phyloP scores from a whole-genome alignment of 64 coral and sea anemone species.

The Platygyra sinensis region DNA sequence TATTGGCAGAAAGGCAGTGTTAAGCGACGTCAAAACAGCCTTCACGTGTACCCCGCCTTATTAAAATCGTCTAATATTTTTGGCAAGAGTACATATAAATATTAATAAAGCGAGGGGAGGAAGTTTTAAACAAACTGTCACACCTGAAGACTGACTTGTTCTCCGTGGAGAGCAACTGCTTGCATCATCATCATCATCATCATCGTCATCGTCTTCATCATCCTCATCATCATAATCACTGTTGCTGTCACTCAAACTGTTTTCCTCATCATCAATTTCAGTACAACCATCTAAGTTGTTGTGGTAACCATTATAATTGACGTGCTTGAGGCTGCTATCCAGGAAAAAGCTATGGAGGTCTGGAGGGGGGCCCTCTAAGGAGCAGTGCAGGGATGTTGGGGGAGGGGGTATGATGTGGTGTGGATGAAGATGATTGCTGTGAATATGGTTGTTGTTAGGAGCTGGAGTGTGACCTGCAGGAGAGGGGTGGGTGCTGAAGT shows the following conservation, averaged over 20 bases:
- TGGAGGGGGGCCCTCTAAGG: constrained; percentile 38
- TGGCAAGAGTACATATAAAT: neutral
- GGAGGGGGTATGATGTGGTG: constrained; percentile 17
- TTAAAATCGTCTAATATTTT: neutral
- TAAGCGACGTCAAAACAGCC: too few relatives aligned
- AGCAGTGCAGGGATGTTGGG: constrained; percentile 26
- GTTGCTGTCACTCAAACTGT: constrained; percentile 68
- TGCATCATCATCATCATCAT: constrained; percentile 4
- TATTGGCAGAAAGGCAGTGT: too few relatives aligned
- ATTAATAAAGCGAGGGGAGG: neutral
- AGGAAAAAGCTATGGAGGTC: constrained; percentile 61
- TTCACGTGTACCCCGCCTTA: too few relatives aligned
- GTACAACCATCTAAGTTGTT: constrained; percentile 54
- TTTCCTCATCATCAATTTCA: constrained; percentile 65
- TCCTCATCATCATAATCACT: constrained; percentile 60
- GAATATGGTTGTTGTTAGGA: constrained; percentile 49
- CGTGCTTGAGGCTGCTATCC: constrained; percentile 45
- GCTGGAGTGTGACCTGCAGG: constrained; percentile 48
- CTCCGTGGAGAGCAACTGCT: constrained; percentile 60
- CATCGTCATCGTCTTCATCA: constrained; percentile 23
- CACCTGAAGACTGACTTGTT: constrained; percentile 12
- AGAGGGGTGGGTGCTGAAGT: constrained; percentile 41
- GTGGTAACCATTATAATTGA: constrained; percentile 62
- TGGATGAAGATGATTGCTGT: constrained; percentile 57
- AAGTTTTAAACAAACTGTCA: neutral